These are phyloP conservation scores for Euphonia xanthogaster DNA, from an alignment of 2,797 vertebrate genomes.

Conservation along the genomic window DNA sequence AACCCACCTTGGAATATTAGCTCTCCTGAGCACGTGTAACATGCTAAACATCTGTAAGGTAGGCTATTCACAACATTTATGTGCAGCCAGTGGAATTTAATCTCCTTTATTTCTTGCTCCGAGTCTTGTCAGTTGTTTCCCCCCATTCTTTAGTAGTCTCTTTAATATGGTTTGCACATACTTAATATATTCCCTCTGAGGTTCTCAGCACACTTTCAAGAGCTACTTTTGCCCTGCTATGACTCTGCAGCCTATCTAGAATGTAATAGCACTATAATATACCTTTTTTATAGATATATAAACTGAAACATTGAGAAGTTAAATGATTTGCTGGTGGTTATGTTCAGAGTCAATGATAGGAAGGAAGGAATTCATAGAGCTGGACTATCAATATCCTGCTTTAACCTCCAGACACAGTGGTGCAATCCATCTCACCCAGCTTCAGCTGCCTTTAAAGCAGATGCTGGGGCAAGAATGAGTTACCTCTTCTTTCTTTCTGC, in stretches of 20 bases:
- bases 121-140: slow-evolving; percentile 51
- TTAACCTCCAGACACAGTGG: neutral
- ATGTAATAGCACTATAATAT: neutral
- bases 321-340: slow-evolving; percentile 45
- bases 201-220: slow-evolving; percentile 44
- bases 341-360: neutral
- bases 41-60: slow-evolving; percentile 46
- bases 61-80: slow-evolving; percentile 44
- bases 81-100: slow-evolving; percentile 56
- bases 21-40: slow-evolving; percentile 37
- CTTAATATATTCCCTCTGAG: slow-evolving; percentile 56
- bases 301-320: slow-evolving; percentile 35
- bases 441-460: neutral
- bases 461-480: neutral
- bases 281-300: slow-evolving; percentile 33
- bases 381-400: neutral
- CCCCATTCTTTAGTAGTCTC: slow-evolving; percentile 33
- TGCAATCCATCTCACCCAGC: neutral
- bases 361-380: slow-evolving; percentile 17
- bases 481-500: neutral
- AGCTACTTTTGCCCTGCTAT: slow-evolving; percentile 20
- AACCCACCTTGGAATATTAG: slow-evolving; percentile 57
- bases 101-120: slow-evolving; percentile 53
- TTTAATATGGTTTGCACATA: slow-evolving; percentile 58
- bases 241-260: neutral